These are phyloP conservation scores for Pseudotriccus pelzelni DNA, from an alignment of 2,797 vertebrate species.

Conservation along the genomic window DNA sequence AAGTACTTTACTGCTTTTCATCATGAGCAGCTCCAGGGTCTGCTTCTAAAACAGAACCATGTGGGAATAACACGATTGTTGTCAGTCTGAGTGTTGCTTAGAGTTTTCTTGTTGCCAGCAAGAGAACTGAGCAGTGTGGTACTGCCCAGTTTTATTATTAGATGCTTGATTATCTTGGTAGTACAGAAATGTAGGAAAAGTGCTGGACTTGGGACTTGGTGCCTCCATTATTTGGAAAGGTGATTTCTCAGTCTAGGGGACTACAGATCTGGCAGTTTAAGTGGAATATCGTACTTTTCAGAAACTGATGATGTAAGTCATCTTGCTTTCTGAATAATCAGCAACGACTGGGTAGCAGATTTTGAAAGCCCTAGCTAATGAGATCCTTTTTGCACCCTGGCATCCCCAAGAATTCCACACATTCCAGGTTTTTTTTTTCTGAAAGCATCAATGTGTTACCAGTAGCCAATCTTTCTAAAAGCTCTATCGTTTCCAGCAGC, in stretches of 20 bases:
- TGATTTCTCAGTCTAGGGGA: background rate
- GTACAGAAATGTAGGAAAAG: background rate
- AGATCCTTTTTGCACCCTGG: conserved; percentile 25
- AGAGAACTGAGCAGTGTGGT: background rate
- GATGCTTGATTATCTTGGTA: background rate
- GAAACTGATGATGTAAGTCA: conserved; percentile 6
- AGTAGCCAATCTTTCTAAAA: background rate
- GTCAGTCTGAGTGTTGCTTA: conserved; percentile 6
- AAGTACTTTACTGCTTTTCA: conserved; percentile 35
- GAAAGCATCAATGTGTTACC: conserved; percentile 10
- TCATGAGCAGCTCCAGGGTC: conserved; percentile 20
- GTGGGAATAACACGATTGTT: conserved; percentile 14
- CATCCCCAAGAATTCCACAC: conserved; percentile 38
- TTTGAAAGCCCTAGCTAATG: conserved; percentile 21
- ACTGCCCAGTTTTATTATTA: background rate
- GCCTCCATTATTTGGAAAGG: background rate
- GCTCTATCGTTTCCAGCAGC: background rate
- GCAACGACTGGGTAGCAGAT: background rate
- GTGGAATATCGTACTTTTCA: conserved; percentile 10
- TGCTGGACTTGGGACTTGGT: background rate
- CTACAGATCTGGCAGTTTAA: background rate
- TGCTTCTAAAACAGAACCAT: conserved; percentile 12
- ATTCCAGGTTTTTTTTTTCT: conserved; percentile 22
- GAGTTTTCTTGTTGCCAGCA: background rate
- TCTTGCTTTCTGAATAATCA: background rate